Evolutionary conservation across 2,797 vertebrate species (phyloP).

Genomic region (Nannoperca obscura): DNA sequence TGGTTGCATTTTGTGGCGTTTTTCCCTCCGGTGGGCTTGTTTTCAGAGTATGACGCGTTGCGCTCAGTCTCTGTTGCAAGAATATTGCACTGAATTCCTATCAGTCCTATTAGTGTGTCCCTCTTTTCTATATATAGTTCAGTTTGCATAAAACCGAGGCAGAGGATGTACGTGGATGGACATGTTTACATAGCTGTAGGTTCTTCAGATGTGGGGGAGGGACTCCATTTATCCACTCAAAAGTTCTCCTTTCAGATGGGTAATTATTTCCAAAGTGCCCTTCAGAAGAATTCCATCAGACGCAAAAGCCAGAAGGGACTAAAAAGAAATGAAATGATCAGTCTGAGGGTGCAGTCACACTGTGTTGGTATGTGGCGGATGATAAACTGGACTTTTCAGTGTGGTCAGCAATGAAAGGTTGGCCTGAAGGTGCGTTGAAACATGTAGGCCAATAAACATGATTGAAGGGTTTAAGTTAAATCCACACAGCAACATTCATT

Average conservation of each 20-base stretch:
- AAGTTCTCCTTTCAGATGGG: conserved; percentile 49
- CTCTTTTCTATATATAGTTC: background rate
- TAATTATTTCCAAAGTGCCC: conserved; percentile 57
- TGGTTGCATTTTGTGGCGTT: no score
- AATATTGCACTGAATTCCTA: background rate
- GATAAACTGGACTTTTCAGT: conserved; percentile 33
- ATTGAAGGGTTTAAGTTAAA: conserved; percentile 14
- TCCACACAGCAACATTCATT: background rate
- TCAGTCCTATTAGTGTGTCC: background rate
- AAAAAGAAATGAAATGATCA: conserved; percentile 49
- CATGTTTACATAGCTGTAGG: conserved; percentile 7
- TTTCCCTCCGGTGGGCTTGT: no score
- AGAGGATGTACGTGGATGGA: background rate
- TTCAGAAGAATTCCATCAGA: conserved; percentile 50
- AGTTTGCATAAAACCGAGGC: background rate
- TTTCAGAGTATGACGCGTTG: no score
- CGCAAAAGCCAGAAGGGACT: conserved; percentile 50
- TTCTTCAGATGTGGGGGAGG: background rate
- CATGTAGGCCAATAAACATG: conserved; percentile 43
- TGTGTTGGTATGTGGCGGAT: conserved; percentile 6
- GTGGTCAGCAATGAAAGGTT: conserved; percentile 38
- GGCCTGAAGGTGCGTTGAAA: conserved; percentile 36
- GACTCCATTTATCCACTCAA: conserved; percentile 40
- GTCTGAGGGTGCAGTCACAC: conserved; percentile 32
- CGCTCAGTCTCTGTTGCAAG: background rate